Conservation (phyloP, 2,113 vertebrate genomes). For the Toxotes jaculatrix region DNA sequence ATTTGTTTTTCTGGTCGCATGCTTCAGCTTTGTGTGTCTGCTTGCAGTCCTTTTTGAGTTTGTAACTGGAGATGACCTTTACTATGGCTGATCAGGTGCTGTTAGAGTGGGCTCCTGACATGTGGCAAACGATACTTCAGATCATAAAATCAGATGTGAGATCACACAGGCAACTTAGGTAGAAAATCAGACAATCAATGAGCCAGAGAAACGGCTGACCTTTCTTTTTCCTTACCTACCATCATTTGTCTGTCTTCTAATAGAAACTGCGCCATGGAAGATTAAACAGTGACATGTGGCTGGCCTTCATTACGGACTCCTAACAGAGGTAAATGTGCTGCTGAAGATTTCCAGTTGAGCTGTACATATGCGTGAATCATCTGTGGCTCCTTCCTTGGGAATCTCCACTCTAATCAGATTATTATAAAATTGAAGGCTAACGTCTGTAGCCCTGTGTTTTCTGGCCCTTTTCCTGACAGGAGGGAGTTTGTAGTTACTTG, state of each 20-base stretch:
- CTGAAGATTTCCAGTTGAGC: slow-evolving; percentile 17
- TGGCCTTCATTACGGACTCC: slow-evolving; percentile 43
- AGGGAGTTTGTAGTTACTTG: slow-evolving; percentile 30
- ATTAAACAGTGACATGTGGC: slow-evolving; percentile 65
- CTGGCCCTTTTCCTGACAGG: slow-evolving; percentile 3
- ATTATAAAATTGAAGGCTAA: slow-evolving; percentile 45
- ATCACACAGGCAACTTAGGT: slow-evolving; percentile 40
- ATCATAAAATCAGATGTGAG: slow-evolving; percentile 49
- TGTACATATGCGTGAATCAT: slow-evolving; percentile 28
- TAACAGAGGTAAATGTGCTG: slow-evolving; percentile 10
- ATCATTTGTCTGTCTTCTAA: slow-evolving; percentile 64
- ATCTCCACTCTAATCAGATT: slow-evolving; percentile 49
- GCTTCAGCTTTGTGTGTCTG: slow-evolving; percentile 1
- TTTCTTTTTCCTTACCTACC: slow-evolving; percentile 53
- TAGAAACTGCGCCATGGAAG: slow-evolving; percentile 61
- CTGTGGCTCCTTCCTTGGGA: slow-evolving; percentile 4
- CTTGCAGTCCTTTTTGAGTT: neutral
- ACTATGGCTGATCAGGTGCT: slow-evolving; percentile 40
- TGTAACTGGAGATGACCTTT: slow-evolving; percentile 62
- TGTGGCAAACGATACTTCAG: slow-evolving; percentile 51
- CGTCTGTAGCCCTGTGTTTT: slow-evolving; percentile 8
- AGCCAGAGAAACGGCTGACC: slow-evolving; percentile 55
- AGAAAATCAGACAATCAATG: slow-evolving; percentile 64
- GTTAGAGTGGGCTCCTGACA: slow-evolving; percentile 45
- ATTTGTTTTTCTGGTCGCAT: neutral